Conservation (phyloP, 2,888 invertebrate species). For the Linyphia triangularis region DNA sequence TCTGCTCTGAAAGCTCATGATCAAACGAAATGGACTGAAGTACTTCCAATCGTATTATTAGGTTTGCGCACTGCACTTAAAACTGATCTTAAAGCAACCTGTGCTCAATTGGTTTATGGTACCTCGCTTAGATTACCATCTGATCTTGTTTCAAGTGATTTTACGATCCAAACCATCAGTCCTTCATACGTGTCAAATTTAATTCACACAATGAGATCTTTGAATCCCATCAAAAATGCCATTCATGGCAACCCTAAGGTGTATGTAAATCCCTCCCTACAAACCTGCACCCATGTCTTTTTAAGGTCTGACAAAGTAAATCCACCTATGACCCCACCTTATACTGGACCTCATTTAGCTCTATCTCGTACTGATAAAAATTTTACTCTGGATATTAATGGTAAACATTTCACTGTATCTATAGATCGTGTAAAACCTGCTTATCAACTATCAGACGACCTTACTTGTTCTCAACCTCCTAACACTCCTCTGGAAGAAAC, state of each 20-base stretch:
- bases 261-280: not conserved
- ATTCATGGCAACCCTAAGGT: not conserved
- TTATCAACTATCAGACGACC: not conserved
- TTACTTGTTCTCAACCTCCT: no score
- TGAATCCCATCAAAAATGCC: not conserved
- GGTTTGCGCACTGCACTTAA: no score
- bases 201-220: not conserved
- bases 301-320: not conserved
- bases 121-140: not conserved
- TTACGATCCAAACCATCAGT: not conserved
- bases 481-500: no score
- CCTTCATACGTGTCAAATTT: not conserved
- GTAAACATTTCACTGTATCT: not conserved
- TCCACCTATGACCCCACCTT: slow-evolving; percentile 1
- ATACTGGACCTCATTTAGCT: not conserved
- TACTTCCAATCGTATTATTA: not conserved
- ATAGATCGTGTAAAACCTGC: not conserved
- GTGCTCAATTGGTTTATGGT: slow-evolving; percentile 10
- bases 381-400: not conserved
- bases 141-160: not conserved
- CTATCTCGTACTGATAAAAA: not conserved
- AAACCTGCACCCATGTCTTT: slow-evolving; percentile 11
- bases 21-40: slow-evolving; percentile 5
- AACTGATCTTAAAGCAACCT: no score
- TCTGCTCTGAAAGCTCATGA: not conserved